Base-by-base conservation (phyloP, 2,113 vertebrate genomes). In the Platanista minor region DNA sequence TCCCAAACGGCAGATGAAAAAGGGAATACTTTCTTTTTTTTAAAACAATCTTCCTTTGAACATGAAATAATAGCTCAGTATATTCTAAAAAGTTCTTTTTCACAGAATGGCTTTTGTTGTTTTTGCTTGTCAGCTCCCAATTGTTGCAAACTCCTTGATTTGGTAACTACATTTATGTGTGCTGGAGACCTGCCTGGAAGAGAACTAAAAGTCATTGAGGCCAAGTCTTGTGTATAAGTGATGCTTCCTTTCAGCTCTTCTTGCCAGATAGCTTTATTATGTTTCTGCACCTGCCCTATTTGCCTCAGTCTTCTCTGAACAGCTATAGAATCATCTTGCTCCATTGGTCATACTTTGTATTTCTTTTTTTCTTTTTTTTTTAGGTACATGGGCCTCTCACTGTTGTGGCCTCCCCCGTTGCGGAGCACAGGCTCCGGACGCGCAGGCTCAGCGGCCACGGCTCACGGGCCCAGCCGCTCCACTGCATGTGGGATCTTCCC, bases 41-140 rank as follows among this genome's bases (percentile, higher is more conserved):
- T 39, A 82, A 67, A 67, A 80, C 6, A 69, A 46, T 31, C 33
- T 74, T 94, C 46, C 85, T 39, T 36, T 66, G 46, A 75, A 90
- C 31, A 81, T 81, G 64, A 94, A 90, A 90, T 27, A 89, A 90
- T 57, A 90, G 69, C 31, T 75, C 49, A 94, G 69, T 31, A 66
- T 90, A 66, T 49, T 91, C 62, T 87, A 71, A 72, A 95, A 62
- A 43, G 82, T 80, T 87, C 52, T 80, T 86, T 87, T 69, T 78
- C 72, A 95, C 25, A 77, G 64, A 85, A 85, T 61, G 6, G 49
- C 80, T 90, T 74, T 74, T 64, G 67, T 74, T 74, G 57, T 33
- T 85, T 91, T 71, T 87, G 83, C 43, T 81, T 72, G 14, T 81
- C 59, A 87, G 41, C 31, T 87, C 43, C 82, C 29, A 72, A 54